Evolutionary conservation across 1,140 invertebrate species (phyloP), one percentile per base, ranked within the genome.

Genomic region (Apis cerana): DNA sequence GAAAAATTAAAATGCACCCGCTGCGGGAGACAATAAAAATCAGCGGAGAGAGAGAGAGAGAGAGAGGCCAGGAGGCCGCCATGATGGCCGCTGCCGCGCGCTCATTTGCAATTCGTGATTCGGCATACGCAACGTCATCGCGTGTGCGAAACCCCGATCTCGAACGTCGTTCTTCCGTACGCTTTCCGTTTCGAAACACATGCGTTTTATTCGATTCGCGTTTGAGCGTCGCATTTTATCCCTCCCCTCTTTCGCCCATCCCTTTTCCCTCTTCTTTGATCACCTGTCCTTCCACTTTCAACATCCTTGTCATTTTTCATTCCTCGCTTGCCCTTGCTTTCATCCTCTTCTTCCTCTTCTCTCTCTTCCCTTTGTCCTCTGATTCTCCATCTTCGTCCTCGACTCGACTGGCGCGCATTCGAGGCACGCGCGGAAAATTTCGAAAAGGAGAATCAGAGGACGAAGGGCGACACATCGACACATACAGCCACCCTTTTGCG

Each of bases 381-480:
- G 64, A 21, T 48, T n/a, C 65, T 9, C 64, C 33, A 0, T 43
- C 12, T 48, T 21, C 21, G 13, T 15, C 8, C 10, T 2, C 9
- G 21, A 8, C 2, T 52, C 15, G 33, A 3, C 23, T 27, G n/a
- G 64, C 67, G 67, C 67, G 62, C 43, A 88, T 83, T 81, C 82
- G 13, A 67, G 56, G 70, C 85, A 89, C 80, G 88, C 72, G 61
- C 65, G 70, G 50, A 61, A 80, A 83, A 89, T 89, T 87, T 89
- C 23, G 65, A 85, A 86, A 88, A 79, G 81, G n/a, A 52, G 17
- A 52, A 2, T 15, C 54, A 59, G 54, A 65, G 50, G 3, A 43
- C 27, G 21, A 17, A n/a, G 15, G 33, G 17, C 0, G 4, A 5
- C 0, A 43, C 33, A 43, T 43, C 33, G 33, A 43, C 33, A 43